Conservation (phyloP, 2,113 vertebrate genomes). For the Eulemur rufifrons region DNA sequence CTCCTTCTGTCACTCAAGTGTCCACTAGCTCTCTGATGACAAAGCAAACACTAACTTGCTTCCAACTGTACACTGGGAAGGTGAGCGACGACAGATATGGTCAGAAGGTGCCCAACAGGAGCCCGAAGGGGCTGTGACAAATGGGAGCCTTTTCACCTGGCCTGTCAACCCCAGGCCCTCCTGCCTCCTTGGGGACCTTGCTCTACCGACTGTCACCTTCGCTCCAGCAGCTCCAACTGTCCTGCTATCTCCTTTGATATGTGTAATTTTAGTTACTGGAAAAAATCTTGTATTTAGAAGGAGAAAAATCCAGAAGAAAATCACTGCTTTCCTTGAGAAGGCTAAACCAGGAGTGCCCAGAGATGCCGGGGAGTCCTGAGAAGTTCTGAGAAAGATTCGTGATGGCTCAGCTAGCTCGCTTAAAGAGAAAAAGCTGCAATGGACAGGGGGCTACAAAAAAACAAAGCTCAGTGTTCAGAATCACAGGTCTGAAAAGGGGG, state of each 20-base stretch:
- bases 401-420: not conserved
- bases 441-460: not conserved
- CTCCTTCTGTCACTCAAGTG: not conserved
- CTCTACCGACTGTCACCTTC: not conserved
- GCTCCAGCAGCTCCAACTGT: not conserved
- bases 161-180: too few relatives aligned
- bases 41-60: not conserved
- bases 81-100: not conserved
- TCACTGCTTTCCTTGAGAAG: not conserved
- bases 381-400: not conserved
- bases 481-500: not conserved
- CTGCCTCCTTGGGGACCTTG: not conserved
- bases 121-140: rapidly evolving
- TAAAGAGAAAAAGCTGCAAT: not conserved
- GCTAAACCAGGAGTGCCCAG: not conserved
- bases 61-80: not conserved
- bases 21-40: not conserved
- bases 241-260: not conserved
- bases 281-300: not conserved
- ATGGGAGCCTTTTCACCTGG: not conserved
- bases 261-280: not conserved
- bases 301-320: not conserved
- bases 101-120: not conserved
- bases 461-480: not conserved
- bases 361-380: not conserved